Base-by-base conservation (phyloP, 1,140 invertebrate species). In the Cephus cinctus region DNA sequence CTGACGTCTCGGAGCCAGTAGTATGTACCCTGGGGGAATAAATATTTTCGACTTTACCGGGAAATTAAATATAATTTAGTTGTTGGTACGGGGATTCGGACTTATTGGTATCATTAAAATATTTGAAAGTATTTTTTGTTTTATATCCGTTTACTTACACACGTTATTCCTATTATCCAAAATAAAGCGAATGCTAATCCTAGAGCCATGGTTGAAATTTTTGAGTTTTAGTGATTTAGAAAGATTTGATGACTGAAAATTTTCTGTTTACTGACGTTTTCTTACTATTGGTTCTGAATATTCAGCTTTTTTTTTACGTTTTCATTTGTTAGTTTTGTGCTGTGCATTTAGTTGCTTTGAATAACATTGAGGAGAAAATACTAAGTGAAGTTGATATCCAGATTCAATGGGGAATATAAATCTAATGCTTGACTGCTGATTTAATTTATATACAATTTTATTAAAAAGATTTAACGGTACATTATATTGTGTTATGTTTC, bases 401-500 rank as follows among this genome's bases (percentile, higher is more conserved):
- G n/a, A n/a, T n/a, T n/a, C n/a, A n/a, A n/a, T n/a, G n/a, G n/a
- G n/a, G n/a, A n/a, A n/a, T n/a, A n/a, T n/a, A n/a, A n/a, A n/a
- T n/a, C n/a, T n/a, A n/a, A n/a, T n/a, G n/a, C n/a, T n/a, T n/a
- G n/a, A n/a, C n/a, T n/a, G n/a, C n/a, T n/a, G n/a, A n/a, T n/a
- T 27, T 27, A 27, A 27, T 27, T n/a, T n/a, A 27, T 27, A 27
- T 27, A 27, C 25, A 27, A 27, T n/a, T 27, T 27, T 6, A 42
- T 42, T 25, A 16, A 42, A 27, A 23, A 23, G 16, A 38, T 38
- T 4, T 38, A 4, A 5, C 36, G 6, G 36, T 19, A 9, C 16
- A 38, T 38, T 41, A 34, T 25, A 45, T n/a, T 21, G 30, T 44
- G 50, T 72, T 54, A 58, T 25, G 55, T 63, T 36, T 64, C 47